A percentile compares a stretch with the other conserved stretches of the same genome.
Evolutionary conservation across 2,113 vertebrate species (phyloP).

Genomic region (Tupaia chinensis): DNA sequence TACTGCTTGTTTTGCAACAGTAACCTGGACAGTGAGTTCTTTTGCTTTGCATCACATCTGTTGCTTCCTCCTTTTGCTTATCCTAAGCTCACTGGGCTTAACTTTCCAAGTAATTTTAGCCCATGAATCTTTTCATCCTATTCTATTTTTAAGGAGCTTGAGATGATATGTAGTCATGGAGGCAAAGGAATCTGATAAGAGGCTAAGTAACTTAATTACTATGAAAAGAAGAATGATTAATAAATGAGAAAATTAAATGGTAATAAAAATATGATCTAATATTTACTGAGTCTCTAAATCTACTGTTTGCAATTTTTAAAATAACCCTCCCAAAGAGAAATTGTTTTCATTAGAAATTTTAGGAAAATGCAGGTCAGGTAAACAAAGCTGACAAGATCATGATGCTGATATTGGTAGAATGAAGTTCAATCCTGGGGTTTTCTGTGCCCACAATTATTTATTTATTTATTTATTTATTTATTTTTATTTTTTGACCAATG

Average conservation of each 20-base stretch:
- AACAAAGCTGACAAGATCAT: not conserved
- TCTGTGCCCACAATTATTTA: not conserved
- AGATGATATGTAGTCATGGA: not conserved
- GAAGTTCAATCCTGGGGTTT: not conserved
- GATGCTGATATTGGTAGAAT: not conserved
- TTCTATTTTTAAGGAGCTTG: not conserved
- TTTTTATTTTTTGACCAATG: not conserved
- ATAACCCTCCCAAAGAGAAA: not conserved
- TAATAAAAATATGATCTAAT: not conserved
- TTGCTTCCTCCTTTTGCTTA: not conserved
- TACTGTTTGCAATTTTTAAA: not conserved
- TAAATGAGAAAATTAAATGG: not conserved
- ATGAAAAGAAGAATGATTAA: not conserved
- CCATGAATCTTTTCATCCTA: not conserved
- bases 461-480: no score
- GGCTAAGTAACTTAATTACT: not conserved
- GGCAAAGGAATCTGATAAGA: not conserved
- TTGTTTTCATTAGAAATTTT: not conserved
- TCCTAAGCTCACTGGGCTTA: not conserved
- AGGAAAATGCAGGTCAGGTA: not conserved
- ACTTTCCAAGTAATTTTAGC: not conserved
- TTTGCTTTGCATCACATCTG: not conserved
- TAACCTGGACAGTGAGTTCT: not conserved
- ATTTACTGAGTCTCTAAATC: not conserved
- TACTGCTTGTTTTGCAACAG: not conserved